Evolutionary conservation across 2,113 vertebrate species (phyloP), one percentile per base, ranked within the genome.

Genomic region (Scolopax mira): DNA sequence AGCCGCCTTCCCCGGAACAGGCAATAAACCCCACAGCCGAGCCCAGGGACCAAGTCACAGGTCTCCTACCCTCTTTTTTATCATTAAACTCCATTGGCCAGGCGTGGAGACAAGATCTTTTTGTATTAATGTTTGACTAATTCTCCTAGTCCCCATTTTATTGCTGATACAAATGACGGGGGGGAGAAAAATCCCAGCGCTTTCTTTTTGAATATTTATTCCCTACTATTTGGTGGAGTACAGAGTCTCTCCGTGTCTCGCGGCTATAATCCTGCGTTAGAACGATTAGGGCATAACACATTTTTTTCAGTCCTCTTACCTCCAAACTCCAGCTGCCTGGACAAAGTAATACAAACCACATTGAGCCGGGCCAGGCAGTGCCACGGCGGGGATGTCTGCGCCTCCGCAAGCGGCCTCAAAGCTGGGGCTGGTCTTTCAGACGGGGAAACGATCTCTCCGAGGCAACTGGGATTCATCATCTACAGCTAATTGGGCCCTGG

Each of bases 241-340:
- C 14, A 23, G 82, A 54, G 51, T 55, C 67, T 10, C 16, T 81
- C 77, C 31, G 21, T 49, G 27, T 24, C 57, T 69, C 77, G 6
- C 12, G 27, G 33, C 58, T 71, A 4, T 10, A 16, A 16, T 19
- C 33, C 67, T 48, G 60, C 44, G 6, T 22, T 64, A 37, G 3
- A 73, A 23, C 4, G 46, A 60, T 49, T 37, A 37, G 39, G 73
- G 73, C 44, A 37, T 31, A 96, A 57, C 2, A 21, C 5, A 0
- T 77, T 86, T 42, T 42, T 87, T 70, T 78, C 65, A 51, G 15
- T 11, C 33, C 61, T 89, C 80, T 94, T 90, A 86, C 94, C 91
- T 95, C 57, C 88, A 33, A 23, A 28, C 48, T 44, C 41, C 96
- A 89, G 93, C 86, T 86, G 86, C 77, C 30, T 4, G 21, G 77